Evolutionary conservation across 2,797 vertebrate species (phyloP), one percentile per base, ranked within the genome.

Genomic region (Sebastes hubbsi): DNA sequence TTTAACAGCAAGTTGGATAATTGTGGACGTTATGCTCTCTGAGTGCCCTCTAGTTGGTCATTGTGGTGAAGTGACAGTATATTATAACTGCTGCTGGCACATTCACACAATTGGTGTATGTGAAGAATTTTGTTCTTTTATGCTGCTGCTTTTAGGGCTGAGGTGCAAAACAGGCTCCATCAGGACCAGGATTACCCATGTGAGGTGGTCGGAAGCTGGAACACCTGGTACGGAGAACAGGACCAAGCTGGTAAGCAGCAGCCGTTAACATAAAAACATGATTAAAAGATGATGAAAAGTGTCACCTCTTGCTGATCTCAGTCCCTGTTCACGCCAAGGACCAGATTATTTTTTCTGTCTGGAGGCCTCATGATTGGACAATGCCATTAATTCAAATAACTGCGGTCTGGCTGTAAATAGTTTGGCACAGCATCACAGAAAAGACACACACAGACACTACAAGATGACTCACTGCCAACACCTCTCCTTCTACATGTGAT

Each of bases 201-300:
- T 75, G 97, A 98, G 52, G 94, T 99, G n/a, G 96, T 99, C 20
- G 98, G 98, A 59, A 99, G 98, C 95, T 99, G 98, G 98, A 99
- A 98, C 79, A 99, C 97, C 0, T 99, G 97, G 98, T 99, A 99
- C 0, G 98, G 98, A 32, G 97, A 99, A 24, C 98, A 99, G 90
- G 98, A 99, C 92, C 98, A 99, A 90, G 97, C 98, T 82, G 98
- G 98, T 99, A 88, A 94, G 96, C 25, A 66, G 54, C 54, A 32
- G 7, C 12, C 32, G 8, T 5, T 13, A 25, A 38, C 16, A 27
- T 18, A n/a, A 46, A 68, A 60, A 29, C 4, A 27, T 10, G 14
- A 61, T 16, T 3, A 29, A 30, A 59, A 22, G 1, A 18, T 25
- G 24, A 55, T 27, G n/a, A 46, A 56, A 24, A 70, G 2, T 30